Evolutionary conservation across 1,140 invertebrate species (phyloP).

Genomic region (Trinorchestia longiramus): DNA sequence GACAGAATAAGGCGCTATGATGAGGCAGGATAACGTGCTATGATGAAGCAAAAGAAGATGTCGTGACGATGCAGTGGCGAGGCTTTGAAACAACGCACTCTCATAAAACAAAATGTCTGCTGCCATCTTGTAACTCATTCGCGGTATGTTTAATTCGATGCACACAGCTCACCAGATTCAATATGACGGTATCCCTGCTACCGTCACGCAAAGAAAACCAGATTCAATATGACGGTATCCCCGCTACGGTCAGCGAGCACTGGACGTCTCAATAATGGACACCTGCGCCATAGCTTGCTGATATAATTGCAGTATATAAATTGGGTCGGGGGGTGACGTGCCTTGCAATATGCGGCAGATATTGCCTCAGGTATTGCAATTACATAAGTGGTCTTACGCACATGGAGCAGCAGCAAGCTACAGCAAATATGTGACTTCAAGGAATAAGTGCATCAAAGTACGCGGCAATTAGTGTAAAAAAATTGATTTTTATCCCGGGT

Average conservation of each 20-base stretch:
- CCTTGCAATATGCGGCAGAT: neutral
- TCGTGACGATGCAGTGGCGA: too few relatives aligned
- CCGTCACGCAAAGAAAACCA: neutral
- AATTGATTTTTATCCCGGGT: too few relatives aligned
- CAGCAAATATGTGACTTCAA: too few relatives aligned
- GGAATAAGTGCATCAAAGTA: too few relatives aligned
- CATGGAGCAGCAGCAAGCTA: neutral
- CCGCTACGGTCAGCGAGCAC: neutral
- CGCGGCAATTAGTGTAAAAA: too few relatives aligned
- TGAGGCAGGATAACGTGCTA: too few relatives aligned
- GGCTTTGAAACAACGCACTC: too few relatives aligned
- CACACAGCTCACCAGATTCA: neutral
- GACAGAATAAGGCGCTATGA: too few relatives aligned
- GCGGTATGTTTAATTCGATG: neutral
- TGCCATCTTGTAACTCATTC: too few relatives aligned
- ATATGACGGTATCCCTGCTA: neutral
- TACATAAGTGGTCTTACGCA: neutral
- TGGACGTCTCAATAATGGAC: neutral
- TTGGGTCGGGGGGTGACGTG: neutral
- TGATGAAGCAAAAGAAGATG: too few relatives aligned
- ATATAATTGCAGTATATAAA: slow-evolving; percentile 1
- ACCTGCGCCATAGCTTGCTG: neutral
- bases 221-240: neutral
- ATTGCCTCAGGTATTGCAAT: neutral
- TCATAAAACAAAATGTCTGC: too few relatives aligned